Percentiles rank a stretch among this genome's conserved stretches.
These are phyloP conservation scores for Matsumyia berberina DNA, from an alignment of 2,888 invertebrate genomes.

Conservation along the genomic window DNA sequence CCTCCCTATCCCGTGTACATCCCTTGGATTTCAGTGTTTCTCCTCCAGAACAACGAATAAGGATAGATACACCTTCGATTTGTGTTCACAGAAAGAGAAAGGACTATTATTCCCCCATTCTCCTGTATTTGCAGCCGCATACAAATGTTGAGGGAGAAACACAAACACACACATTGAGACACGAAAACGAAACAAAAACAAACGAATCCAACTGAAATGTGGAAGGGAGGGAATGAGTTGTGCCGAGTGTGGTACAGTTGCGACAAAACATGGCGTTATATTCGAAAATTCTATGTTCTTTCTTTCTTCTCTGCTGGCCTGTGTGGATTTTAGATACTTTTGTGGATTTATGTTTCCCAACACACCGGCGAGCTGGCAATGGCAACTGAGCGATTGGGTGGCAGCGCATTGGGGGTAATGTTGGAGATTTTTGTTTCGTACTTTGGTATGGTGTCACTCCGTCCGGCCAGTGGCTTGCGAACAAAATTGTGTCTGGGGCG, in stretches of 20 bases:
- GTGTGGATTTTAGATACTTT: too few species aligned
- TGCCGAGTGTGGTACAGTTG: constrained; percentile 76
- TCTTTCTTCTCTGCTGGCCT: constrained; percentile 41
- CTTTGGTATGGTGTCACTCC: constrained; percentile 2
- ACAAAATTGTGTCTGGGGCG: neutral
- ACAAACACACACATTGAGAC: constrained; percentile 35
- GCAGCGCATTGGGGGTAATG: constrained; percentile 26
- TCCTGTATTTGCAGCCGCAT: constrained; percentile 47
- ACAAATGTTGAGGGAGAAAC: constrained; percentile 50
- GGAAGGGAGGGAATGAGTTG: constrained; percentile 74
- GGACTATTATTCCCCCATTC: constrained; percentile 56
- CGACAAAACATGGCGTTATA: constrained; percentile 77
- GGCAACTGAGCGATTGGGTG: constrained; percentile 2
- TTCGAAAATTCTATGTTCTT: constrained; percentile 76
- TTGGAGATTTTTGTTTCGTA: neutral
- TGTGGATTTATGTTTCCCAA: constrained; percentile 50
- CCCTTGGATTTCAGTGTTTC: constrained; percentile 23
- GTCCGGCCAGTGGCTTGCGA: constrained; percentile 6
- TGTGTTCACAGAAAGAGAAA: constrained; percentile 62
- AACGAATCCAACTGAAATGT: constrained; percentile 38
- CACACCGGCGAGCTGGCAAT: neutral
- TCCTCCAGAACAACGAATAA: constrained; percentile 41
- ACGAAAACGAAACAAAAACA: constrained; percentile 30
- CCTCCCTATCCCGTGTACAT: constrained; percentile 28
- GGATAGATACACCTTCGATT: constrained; percentile 50